Percentiles rank a stretch among this genome's conserved stretches.
Evolutionary conservation across 2,113 vertebrate species (phyloP).

Genomic region (Bambusicola thoracicus): DNA sequence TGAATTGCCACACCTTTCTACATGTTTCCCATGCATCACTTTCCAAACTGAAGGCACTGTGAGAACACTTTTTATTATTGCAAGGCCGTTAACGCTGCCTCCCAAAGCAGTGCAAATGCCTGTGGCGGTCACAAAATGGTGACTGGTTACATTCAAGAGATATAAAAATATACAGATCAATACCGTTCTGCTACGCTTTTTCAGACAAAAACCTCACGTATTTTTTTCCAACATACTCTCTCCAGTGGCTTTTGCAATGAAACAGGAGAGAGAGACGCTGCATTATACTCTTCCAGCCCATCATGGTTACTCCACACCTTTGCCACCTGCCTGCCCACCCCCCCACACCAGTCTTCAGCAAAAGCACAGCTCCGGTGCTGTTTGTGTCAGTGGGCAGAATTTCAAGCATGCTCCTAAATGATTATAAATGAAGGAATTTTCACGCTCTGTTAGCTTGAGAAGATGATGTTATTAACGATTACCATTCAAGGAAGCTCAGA

Average conservation of each 20-base stretch:
- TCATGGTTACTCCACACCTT: not conserved
- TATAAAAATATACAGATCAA: not conserved
- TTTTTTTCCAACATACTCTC: not conserved
- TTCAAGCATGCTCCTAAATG: conserved; percentile 26
- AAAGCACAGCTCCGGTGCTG: not conserved
- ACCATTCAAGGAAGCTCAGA: conserved; percentile 14
- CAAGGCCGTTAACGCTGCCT: not conserved
- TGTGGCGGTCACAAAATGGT: not conserved
- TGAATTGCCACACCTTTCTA: not conserved
- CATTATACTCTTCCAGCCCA: not conserved
- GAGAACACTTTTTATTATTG: not conserved
- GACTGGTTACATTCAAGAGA: not conserved
- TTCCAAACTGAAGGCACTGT: not conserved
- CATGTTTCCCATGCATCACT: not conserved
- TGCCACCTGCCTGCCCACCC: too few species aligned
- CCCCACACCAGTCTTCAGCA: not conserved
- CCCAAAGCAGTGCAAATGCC: not conserved
- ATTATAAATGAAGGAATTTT: conserved; percentile 62
- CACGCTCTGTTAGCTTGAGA: conserved; percentile 38
- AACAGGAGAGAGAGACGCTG: not conserved
- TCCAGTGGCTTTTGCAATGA: not conserved
- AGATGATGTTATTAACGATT: conserved; percentile 33
- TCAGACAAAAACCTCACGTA: not conserved
- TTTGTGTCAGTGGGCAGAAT: conserved; percentile 28
- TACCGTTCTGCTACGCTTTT: not conserved